Conservation (phyloP, 1,140 invertebrate species). For the Hyles vespertilio region DNA sequence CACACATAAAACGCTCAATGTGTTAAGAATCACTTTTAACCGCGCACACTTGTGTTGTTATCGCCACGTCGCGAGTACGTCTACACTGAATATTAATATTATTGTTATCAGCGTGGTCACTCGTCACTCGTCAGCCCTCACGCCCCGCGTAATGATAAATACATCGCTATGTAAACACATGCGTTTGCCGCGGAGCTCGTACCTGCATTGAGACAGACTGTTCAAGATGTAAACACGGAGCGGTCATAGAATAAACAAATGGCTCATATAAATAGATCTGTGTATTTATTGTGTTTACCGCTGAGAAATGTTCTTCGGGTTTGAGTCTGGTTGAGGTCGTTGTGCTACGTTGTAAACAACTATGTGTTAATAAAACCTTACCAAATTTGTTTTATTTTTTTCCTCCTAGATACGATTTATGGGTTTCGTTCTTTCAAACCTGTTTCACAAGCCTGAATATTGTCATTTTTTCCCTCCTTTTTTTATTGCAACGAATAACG, state of each 20-base stretch:
- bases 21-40: neutral
- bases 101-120: slow-evolving; percentile 30
- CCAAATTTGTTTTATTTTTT: no score
- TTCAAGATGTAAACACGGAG: neutral
- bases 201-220: neutral
- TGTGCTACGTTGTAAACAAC: no score
- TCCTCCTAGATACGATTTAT: no score
- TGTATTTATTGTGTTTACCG: no score
- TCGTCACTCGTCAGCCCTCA: slow-evolving; percentile 12
- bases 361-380: no score
- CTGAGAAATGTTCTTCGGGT: no score
- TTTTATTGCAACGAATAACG: no score
- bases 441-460: no score
- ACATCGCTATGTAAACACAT: slow-evolving; percentile 16
- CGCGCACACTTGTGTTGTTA: neutral
- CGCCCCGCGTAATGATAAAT: slow-evolving; percentile 23
- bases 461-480: neutral
- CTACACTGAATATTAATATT: neutral
- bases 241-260: slow-evolving; percentile 2
- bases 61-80: neutral
- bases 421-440: no score
- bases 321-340: no score
- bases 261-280: no score
- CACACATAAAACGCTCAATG: neutral
- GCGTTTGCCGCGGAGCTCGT: neutral